phyloP scores from a whole-genome alignment of 2,797 vertebrate species.

The Bovichtus variegatus region DNA sequence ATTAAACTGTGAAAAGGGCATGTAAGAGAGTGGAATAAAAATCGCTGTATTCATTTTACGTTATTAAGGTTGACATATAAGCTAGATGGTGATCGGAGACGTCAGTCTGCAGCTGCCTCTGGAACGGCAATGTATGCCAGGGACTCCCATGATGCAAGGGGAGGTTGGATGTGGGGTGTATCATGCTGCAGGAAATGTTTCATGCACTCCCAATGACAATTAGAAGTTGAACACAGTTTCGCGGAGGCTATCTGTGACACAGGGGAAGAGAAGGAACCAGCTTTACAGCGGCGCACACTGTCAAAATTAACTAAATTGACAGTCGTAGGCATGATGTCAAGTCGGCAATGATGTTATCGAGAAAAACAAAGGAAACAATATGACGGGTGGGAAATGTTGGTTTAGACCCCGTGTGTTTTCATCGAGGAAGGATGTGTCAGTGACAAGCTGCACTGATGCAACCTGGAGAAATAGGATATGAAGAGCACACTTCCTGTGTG shows the following conservation, averaged over 20 bases:
- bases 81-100: conserved; percentile 9
- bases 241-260: conserved; percentile 46
- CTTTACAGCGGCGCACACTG: conserved; percentile 21
- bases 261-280: conserved; percentile 29
- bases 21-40: neutral
- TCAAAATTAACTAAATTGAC: conserved; percentile 62
- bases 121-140: conserved; percentile 11
- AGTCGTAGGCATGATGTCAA: conserved; percentile 56
- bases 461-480: conserved; percentile 79
- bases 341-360: conserved; percentile 56
- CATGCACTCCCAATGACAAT: conserved; percentile 59
- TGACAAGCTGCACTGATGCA: conserved; percentile 79
- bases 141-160: conserved; percentile 41
- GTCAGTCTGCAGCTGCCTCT: conserved; percentile 19
- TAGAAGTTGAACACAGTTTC: conserved; percentile 54
- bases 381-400: conserved; percentile 78
- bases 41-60: neutral
- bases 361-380: conserved; percentile 70
- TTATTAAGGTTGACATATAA: conserved; percentile 17
- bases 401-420: conserved; percentile 73
- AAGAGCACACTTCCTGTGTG: conserved; percentile 76
- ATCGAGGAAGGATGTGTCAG: conserved; percentile 69
- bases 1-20: neutral
- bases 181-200: conserved; percentile 37
- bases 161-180: conserved; percentile 41